phyloP scores from a whole-genome alignment of 92 coral and sea anemone species.

The Zoanthus solanderi region DNA sequence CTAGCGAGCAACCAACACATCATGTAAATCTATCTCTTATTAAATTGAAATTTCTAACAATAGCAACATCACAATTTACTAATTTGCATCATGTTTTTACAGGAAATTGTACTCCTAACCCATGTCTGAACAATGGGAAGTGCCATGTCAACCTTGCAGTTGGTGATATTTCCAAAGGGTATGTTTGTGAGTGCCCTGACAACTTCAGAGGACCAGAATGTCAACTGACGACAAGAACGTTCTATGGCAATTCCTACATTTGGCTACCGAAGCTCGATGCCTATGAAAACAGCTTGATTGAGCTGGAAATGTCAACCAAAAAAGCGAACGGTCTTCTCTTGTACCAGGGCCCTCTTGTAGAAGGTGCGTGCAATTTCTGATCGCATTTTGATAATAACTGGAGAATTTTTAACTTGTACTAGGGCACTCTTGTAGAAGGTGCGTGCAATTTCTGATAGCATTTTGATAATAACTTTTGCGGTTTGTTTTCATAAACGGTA shows the following conservation, averaged over 20 bases:
- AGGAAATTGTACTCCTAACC: constrained; percentile 44
- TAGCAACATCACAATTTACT: too few species aligned
- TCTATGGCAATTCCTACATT: constrained; percentile 73
- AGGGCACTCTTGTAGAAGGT: constrained; percentile 76
- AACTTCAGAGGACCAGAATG: constrained; percentile 80
- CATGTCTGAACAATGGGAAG: constrained; percentile 19
- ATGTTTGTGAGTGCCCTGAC: constrained; percentile 75
- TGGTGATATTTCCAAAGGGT: constrained; percentile 67
- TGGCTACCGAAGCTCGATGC: constrained; percentile 78
- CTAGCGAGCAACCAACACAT: too few species aligned
- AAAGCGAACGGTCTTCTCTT: constrained; percentile 69
- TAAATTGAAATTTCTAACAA: too few species aligned
- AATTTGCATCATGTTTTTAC: not conserved
- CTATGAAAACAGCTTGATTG: constrained; percentile 70
- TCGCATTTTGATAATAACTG: too few species aligned
- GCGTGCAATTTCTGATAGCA: not conserved
- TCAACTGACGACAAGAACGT: constrained; percentile 79
- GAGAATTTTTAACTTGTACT: constrained; percentile 16
- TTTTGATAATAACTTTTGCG: too few species aligned
- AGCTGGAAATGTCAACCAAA: constrained; percentile 74
- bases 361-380: constrained; percentile 35
- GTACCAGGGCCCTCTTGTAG: constrained; percentile 74
- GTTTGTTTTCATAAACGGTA: too few species aligned
- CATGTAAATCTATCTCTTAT: too few species aligned
- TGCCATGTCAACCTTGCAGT: constrained; percentile 22